Base-by-base conservation (phyloP, 2,797 vertebrate species). In the Oreonectes daqikongensis region DNA sequence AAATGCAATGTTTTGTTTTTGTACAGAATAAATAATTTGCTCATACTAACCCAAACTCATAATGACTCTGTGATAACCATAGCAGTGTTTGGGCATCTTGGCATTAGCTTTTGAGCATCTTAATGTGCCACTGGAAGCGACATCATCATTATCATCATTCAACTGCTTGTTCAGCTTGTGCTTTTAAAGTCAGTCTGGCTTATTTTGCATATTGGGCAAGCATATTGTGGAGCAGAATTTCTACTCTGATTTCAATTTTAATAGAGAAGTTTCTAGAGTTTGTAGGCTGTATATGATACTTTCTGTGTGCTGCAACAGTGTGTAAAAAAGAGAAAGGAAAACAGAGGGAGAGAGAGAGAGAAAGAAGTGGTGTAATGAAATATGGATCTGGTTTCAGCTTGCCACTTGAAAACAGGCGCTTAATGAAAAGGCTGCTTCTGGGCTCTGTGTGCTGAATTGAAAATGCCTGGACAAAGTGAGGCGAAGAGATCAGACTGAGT, bases 381-480 rank as follows among this genome's bases (percentile, higher is more conserved):
- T 92, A 93, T 93, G 85, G 93, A 92, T 94, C 84, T 84, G 83
- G 84, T 76, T 84, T 72, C 65, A 78, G 87, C 84, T 85, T 86
- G 87, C 86, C 89, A 87, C 88, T 88, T 84, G 88, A 88, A 90
- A 91, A 90, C 88, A 83, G 81, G 86, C 82, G 85, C 88, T 88
- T 91, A 93, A 93, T 94, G 90, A 93, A 93, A 93, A 88, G 87
- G 83, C 85, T 82, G 57, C 53, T 77, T 78, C 61, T 75, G 55
- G 69, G 30, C 53, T 79, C 68, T 77, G 72, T 84, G 80, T 77
- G 71, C 65, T 38, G 79, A 73, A 81, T 82, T 73, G 75, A 77
- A 69, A 79, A 77, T 65, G 64, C 60, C 78, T 26, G 76, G 72
- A 61, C 63, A 53, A 73, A 66, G 71, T 46, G 40, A 73, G 24